A percentile compares a stretch with the other conserved stretches of the same genome.
phyloP scores from a whole-genome alignment of 2,797 vertebrate species.

The Emys orbicularis region DNA sequence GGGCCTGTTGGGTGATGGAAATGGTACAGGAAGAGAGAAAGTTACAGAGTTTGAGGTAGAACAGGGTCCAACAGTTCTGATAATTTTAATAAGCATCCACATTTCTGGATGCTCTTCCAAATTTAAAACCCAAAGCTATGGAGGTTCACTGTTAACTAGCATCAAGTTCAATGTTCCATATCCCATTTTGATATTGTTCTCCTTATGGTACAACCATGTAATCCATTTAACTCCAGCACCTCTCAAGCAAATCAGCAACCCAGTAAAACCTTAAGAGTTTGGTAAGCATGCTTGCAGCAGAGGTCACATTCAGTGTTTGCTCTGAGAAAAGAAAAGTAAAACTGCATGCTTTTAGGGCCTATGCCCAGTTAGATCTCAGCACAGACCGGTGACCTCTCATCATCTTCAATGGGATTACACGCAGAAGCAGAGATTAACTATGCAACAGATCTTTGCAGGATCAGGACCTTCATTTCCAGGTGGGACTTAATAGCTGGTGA shows the following conservation, averaged over 20 bases:
- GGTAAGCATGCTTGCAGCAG: neutral
- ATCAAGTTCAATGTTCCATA: neutral
- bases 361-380: neutral
- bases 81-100: neutral
- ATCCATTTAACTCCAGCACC: neutral
- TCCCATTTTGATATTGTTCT: neutral
- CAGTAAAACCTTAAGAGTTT: neutral
- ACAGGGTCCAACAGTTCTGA: neutral
- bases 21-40: neutral
- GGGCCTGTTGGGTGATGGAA: neutral
- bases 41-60: neutral
- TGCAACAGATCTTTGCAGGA: neutral
- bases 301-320: neutral
- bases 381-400: neutral
- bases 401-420: neutral
- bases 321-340: neutral
- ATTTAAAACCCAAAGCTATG: neutral
- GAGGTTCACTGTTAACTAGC: neutral
- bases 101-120: neutral
- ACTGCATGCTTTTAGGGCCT: neutral
- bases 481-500: conserved; percentile 52
- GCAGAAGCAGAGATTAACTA: conserved; percentile 14
- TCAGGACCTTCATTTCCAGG: conserved; percentile 27
- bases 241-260: neutral
- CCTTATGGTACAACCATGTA: neutral